Evolutionary conservation across 1,140 invertebrate genomes (phyloP).

Genomic region (Drosophila nannoptera): DNA sequence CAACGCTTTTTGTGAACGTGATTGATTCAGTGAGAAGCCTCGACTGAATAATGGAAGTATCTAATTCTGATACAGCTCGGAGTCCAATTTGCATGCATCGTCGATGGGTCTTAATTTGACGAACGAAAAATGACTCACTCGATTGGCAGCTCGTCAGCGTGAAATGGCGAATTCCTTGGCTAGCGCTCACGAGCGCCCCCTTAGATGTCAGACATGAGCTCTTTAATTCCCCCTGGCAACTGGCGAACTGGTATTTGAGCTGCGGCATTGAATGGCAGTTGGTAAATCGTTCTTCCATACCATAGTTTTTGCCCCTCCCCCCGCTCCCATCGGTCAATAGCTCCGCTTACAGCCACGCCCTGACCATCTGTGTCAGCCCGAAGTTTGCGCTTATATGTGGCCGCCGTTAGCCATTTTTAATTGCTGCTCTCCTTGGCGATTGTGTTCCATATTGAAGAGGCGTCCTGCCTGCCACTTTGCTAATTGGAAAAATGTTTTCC

Average conservation of each 20-base stretch:
- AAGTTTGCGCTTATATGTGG: slow-evolving; percentile 32
- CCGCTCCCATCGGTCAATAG: neutral
- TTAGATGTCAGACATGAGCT: neutral
- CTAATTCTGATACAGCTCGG: no score
- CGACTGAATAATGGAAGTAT: no score
- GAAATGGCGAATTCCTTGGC: neutral
- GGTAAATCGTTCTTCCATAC: slow-evolving; percentile 20
- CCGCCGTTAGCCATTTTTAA: slow-evolving; percentile 55
- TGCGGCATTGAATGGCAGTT: slow-evolving; percentile 28
- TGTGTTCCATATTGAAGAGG: slow-evolving; percentile 26
- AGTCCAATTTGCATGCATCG: no score
- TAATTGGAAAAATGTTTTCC: slow-evolving; percentile 58
- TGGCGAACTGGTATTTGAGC: slow-evolving; percentile 25
- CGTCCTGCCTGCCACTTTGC: slow-evolving; percentile 38
- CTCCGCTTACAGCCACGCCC: slow-evolving; percentile 30
- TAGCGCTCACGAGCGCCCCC: slow-evolving; percentile 15
- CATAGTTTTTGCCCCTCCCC: neutral
- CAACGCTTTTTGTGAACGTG: neutral
- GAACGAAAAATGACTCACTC: no score
- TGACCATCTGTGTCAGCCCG: slow-evolving; percentile 32
- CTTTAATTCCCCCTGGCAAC: slow-evolving; percentile 2
- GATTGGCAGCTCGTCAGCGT: neutral
- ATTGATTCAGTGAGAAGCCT: neutral
- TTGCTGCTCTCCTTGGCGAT: slow-evolving; percentile 45
- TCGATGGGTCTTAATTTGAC: no score